Evolutionary conservation across 1,140 invertebrate genomes (phyloP), one percentile per base, ranked within the genome.

Genomic region (Penaeus chinensis): DNA sequence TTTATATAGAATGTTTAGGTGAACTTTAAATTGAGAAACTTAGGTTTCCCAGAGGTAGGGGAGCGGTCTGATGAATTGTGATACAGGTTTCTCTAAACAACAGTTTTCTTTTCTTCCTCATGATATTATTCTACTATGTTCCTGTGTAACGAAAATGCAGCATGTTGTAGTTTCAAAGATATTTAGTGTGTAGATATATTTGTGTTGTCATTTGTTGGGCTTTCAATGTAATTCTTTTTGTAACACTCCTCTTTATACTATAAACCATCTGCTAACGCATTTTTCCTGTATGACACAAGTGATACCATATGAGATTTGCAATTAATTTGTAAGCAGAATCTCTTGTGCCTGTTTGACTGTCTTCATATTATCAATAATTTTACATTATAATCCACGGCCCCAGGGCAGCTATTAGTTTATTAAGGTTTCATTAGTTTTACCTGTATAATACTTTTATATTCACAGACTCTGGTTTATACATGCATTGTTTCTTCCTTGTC

Each of bases 401-500:
- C 13, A 63, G 47, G 87, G 87, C 87, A 88, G 87, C 87, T 88
- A 88, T 84, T 80, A 82, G 24, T 27, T 22, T n/a, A 60, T 88
- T 74, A 82, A 66, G 78, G 69, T 83, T 65, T 65, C 13, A 19
- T 82, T 63, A 81, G 47, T 19, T 47, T 24, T 78, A 77, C 66
- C 79, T 65, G 78, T 71, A 71, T 32, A 16, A 88, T 71, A 88
- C 60, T 65, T 80, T 84, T 60, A 69, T 24, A 66, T 79, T 69
- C 71, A 27, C 32, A 88, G 87, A 88, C 87, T 61, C 87, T 88
- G 87, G 87, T 88, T 88, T 84, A 88, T 62, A 82, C 22, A 62
- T 88, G 82, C 87, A 88, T 88, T 88, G 87, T 74, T 8, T 62
- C 81, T 22, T 47, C 63, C 54, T 71, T 27, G 24, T 69, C 60